A percentile compares a stretch with the other conserved stretches of the same genome.
These are phyloP conservation scores for Lymantria dispar DNA, from an alignment of 2,888 invertebrate genomes.

Conservation along the genomic window DNA sequence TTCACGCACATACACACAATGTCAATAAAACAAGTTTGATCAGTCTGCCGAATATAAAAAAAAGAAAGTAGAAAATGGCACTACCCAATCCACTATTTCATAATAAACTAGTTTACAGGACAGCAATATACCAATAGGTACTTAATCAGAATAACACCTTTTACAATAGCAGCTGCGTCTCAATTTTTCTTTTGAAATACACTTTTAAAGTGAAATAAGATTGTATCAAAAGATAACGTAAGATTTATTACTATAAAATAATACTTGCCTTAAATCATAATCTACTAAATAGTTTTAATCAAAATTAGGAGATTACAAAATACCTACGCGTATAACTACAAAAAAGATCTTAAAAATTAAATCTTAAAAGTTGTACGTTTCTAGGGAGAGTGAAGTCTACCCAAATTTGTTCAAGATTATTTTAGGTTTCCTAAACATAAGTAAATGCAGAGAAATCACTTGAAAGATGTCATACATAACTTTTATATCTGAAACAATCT, in stretches of 20 bases:
- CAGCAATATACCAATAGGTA: conserved; percentile 23
- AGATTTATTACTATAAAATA: conserved; percentile 77
- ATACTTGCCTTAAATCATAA: conserved; percentile 69
- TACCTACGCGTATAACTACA: conserved; percentile 75
- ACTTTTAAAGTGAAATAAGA: conserved; percentile 48
- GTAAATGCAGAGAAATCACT: conserved; percentile 64
- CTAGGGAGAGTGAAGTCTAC: conserved; percentile 71
- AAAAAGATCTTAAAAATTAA: conserved; percentile 75
- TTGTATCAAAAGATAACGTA: conserved; percentile 57
- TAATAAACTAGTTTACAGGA: conserved; percentile 32
- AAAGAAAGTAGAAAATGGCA: conserved; percentile 50
- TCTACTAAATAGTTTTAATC: conserved; percentile 67
- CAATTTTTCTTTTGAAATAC: neutral
- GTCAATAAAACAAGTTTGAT: conserved; percentile 49
- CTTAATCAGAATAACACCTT: conserved; percentile 17
- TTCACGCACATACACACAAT: conserved; percentile 79
- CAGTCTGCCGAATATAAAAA: conserved; percentile 47
- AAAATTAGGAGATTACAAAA: conserved; percentile 78
- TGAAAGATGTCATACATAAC: conserved; percentile 29
- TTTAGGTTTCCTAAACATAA: conserved; percentile 43
- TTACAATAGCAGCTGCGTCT: conserved; percentile 19
- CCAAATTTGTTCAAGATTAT: conserved; percentile 65
- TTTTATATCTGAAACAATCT: conserved; percentile 29
- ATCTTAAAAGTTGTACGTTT: conserved; percentile 77
- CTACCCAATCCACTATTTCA: conserved; percentile 40